Evolutionary conservation across 2,113 vertebrate species (phyloP).

Genomic region (Sinocyclocheilus rhinocerous): DNA sequence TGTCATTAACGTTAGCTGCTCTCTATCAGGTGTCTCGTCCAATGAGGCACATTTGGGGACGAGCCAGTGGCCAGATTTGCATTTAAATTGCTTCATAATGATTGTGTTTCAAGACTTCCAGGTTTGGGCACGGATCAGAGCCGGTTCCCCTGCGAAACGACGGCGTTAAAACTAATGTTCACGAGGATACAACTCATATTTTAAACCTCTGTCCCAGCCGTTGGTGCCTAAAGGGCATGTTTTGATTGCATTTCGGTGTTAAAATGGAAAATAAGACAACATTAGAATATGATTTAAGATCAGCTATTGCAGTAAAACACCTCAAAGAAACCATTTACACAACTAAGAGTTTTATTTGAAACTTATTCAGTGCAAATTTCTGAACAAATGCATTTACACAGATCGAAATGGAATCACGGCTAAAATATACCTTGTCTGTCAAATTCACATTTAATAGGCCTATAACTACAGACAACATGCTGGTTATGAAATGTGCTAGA

Average conservation of each 20-base stretch:
- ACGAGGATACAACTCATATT: not conserved
- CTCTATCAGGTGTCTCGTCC: constrained; percentile 25
- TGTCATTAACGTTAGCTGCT: constrained; percentile 19
- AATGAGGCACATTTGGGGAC: not conserved
- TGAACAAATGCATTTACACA: not conserved
- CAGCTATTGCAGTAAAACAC: not conserved
- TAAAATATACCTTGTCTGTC: not conserved
- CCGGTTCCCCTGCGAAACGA: not conserved
- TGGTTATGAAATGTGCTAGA: constrained; percentile 2
- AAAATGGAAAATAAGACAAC: not conserved
- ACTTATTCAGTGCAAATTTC: not conserved
- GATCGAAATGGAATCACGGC: not conserved
- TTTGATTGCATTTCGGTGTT: not conserved
- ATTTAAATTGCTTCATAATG: constrained; percentile 47
- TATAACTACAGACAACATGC: not conserved
- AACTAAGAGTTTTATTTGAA: not conserved
- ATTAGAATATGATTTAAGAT: constrained; percentile 17
- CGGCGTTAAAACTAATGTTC: constrained; percentile 18
- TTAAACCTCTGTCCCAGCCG: not conserved
- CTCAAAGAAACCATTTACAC: not conserved
- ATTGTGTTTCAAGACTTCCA: constrained; percentile 38
- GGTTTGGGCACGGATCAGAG: constrained; percentile 39
- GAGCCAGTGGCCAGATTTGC: constrained; percentile 34
- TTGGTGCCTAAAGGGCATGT: constrained; percentile 15
- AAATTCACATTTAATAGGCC: not conserved